phyloP scores from a whole-genome alignment of 2,888 invertebrate genomes.

The Drosophila rubida region DNA sequence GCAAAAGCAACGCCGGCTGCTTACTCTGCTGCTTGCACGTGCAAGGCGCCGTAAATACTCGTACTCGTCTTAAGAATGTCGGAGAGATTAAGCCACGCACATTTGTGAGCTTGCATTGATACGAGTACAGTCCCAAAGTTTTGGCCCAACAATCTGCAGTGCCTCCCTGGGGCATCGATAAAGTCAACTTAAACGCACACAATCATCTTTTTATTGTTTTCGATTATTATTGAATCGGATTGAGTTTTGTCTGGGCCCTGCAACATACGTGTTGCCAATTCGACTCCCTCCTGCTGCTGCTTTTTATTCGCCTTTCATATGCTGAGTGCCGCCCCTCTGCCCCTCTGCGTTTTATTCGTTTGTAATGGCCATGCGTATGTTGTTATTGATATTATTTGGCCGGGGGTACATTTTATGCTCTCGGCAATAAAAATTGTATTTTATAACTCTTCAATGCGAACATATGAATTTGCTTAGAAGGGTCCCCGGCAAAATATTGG shows the following conservation, averaged over 20 bases:
- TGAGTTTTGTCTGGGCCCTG: slow-evolving; percentile 34
- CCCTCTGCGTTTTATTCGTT: slow-evolving; percentile 46
- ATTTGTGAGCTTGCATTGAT: too few species aligned
- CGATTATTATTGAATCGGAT: slow-evolving; percentile 79
- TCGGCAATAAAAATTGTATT: slow-evolving; percentile 68
- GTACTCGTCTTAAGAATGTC: slow-evolving; percentile 16
- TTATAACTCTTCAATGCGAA: slow-evolving; percentile 63
- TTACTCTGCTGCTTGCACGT: background rate
- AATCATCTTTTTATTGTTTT: slow-evolving; percentile 79
- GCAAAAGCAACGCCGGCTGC: slow-evolving; percentile 6
- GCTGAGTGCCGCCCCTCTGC: slow-evolving; percentile 14
- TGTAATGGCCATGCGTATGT: slow-evolving; percentile 52
- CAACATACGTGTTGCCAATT: slow-evolving; percentile 48
- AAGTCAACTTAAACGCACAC: slow-evolving; percentile 56
- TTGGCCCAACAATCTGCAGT: slow-evolving; percentile 3
- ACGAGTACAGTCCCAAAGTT: too few species aligned
- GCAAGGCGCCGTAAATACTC: slow-evolving; percentile 10
- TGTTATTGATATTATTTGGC: slow-evolving; percentile 67
- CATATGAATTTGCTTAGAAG: slow-evolving; percentile 54
- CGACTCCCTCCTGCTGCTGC: too few species aligned
- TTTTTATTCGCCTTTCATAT: slow-evolving; percentile 31
- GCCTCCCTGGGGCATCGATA: slow-evolving; percentile 22
- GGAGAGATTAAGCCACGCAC: slow-evolving; percentile 16
- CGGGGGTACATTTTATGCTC: slow-evolving; percentile 40
- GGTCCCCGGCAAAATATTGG: background rate